Base-by-base conservation (phyloP, 2,888 invertebrate genomes). In the Sepioteuthis lessoniana region DNA sequence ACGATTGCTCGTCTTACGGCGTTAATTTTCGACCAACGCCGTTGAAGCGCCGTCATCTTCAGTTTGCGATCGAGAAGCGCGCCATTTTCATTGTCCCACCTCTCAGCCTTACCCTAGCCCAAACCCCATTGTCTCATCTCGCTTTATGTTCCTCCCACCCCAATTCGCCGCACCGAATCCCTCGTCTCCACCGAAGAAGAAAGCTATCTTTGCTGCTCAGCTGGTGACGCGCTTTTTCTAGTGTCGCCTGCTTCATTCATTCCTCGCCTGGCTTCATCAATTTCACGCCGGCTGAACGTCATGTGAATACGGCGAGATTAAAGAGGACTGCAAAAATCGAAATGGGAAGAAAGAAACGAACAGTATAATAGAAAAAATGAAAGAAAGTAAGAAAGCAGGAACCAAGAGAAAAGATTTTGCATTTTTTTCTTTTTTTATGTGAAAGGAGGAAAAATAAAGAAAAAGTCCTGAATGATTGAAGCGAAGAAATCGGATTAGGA, bases 211-310 rank as follows among this genome's bases (percentile, higher is more conserved):
- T 16, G 76, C 76, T 19, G 76, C n/a, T 76, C 76, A 76, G 76
- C n/a, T 76, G 76, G 76, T n/a, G 35, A n/a, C n/a, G 35, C 3
- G n/a, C 2, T 16, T 35, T 19, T 76, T 76, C n/a, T 76, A 16
- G 76, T 76, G 76, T 76, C 76, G 76, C 76, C 76, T 76, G 76
- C 76, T 25, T 35, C 76, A n/a, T 76, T 76, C 76, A 76, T 76
- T 76, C 76, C 76, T n/a, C n/a, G 76, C 76, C 76, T 35, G 76
- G 76, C 76, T 76, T 76, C 76, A 76, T 76, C 76, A 76, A 76
- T 76, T 76, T 76, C 76, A 76, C 76, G 76, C 76, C 76, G 76
- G 16, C 76, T 76, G 76, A 76, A 76, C 76, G 76, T n/a, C 76
- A 76, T 35, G n/a, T 76, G 76, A 76, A 76, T 35, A 76, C 76